phyloP scores from a whole-genome alignment of 2,113 vertebrate genomes.

The Hippoglossus stenolepis region DNA sequence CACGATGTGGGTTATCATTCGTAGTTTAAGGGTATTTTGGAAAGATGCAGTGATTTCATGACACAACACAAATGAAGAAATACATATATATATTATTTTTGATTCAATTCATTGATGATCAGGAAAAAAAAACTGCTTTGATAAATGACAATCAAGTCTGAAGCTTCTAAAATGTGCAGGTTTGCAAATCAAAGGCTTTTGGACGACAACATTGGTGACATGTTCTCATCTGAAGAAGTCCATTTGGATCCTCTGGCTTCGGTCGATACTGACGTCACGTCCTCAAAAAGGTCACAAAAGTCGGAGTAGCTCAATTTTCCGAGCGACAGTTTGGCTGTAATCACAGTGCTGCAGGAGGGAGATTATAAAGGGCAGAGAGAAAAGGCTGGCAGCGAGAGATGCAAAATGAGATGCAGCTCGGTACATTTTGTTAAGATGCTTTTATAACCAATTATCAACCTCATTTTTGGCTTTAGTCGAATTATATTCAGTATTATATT shows the following conservation, averaged over 20 bases:
- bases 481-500: too few relatives aligned
- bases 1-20: not conserved
- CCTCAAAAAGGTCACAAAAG: constrained; percentile 7
- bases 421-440: not conserved
- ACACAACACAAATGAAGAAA: too few relatives aligned
- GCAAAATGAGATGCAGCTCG: not conserved
- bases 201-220: not conserved
- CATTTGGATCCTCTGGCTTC: not conserved
- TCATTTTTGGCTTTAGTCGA: too few relatives aligned
- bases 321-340: not conserved
- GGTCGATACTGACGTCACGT: not conserved
- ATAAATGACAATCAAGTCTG: too few relatives aligned
- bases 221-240: not conserved
- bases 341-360: not conserved
- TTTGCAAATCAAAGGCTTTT: too few relatives aligned
- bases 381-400: not conserved
- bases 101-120: not conserved
- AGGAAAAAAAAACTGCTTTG: too few relatives aligned
- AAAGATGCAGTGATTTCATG: too few relatives aligned
- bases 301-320: not conserved
- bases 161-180: not conserved
- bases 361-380: not conserved
- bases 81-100: not conserved
- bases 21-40: too few relatives aligned
- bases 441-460: too few relatives aligned